phyloP scores from a whole-genome alignment of 1,140 invertebrate species.

The Ericerus pela region DNA sequence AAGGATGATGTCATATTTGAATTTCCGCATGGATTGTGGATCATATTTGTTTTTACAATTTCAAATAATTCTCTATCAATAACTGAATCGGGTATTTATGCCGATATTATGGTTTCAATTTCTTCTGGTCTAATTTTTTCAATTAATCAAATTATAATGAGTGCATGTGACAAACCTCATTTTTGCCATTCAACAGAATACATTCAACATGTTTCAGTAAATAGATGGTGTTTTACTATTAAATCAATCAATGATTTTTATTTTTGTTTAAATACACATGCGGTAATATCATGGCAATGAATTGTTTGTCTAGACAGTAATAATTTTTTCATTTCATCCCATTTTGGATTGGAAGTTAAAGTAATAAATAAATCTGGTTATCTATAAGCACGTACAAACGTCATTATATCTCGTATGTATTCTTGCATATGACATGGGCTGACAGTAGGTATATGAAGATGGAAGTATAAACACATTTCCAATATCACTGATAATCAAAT shows the following conservation, averaged over 20 bases:
- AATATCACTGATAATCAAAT: conserved; percentile 9
- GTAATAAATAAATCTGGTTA: conserved; percentile 21
- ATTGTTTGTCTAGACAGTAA: background rate
- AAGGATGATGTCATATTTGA: no score
- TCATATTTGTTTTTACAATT: no score
- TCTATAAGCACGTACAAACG: conserved; percentile 31
- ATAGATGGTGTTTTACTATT: background rate
- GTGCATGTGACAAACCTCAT: background rate
- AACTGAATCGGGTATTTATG: no score
- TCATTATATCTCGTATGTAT: conserved; percentile 33
- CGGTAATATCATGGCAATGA: background rate
- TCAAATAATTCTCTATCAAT: no score
- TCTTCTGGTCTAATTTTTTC: no score
- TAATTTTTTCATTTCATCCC: conserved; percentile 4
- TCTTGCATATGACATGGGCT: conserved; percentile 33
- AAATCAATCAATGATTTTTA: background rate
- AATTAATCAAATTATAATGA: no score
- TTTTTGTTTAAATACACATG: background rate
- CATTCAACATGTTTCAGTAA: background rate
- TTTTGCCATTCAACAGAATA: background rate
- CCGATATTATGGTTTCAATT: no score
- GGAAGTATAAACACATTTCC: conserved; percentile 28
- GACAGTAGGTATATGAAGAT: conserved; percentile 29
- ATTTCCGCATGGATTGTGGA: no score
- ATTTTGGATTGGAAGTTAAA: conserved; percentile 15